phyloP scores from a whole-genome alignment of 2,888 invertebrate genomes.

The Hoplodrina blanda region DNA sequence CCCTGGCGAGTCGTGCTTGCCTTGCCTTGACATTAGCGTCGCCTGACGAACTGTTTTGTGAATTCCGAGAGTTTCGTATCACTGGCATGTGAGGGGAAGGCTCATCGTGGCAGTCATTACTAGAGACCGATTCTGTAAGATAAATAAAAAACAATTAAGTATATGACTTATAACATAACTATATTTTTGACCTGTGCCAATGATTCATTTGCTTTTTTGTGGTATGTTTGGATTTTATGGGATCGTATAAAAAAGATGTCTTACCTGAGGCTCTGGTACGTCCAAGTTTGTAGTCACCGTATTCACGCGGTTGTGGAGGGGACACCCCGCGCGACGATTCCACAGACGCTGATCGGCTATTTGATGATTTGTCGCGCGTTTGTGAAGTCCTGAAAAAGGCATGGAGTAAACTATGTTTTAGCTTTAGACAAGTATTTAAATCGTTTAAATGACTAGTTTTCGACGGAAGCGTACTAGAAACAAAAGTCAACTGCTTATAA shows the following conservation, averaged over 20 bases:
- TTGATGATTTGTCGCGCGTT: slow-evolving; percentile 93
- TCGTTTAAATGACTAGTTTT: too few species aligned
- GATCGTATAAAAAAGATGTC: slow-evolving; percentile 1
- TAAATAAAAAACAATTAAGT: background rate
- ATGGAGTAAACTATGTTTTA: background rate
- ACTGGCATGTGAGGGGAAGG: slow-evolving; percentile 84
- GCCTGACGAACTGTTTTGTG: slow-evolving; percentile 80
- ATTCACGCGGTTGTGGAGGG: slow-evolving; percentile 81
- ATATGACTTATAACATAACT: too few species aligned
- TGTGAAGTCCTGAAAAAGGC: slow-evolving; percentile 86
- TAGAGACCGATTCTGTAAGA: slow-evolving; percentile 83
- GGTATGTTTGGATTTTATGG: background rate
- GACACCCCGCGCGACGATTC: slow-evolving; percentile 87
- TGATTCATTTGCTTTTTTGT: slow-evolving; percentile 1
- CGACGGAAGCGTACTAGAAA: too few species aligned
- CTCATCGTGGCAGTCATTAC: slow-evolving; percentile 85
- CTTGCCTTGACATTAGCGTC: slow-evolving; percentile 86
- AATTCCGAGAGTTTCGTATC: slow-evolving; percentile 79
- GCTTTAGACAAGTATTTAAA: background rate
- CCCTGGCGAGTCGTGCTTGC: slow-evolving; percentile 86
- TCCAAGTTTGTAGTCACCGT: slow-evolving; percentile 80
- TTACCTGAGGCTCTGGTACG: slow-evolving; percentile 85
- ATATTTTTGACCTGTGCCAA: background rate
- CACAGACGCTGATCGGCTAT: slow-evolving; percentile 88
- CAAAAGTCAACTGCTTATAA: too few species aligned